phyloP scores from a whole-genome alignment of 2,797 vertebrate genomes.

The Argentina silus region DNA sequence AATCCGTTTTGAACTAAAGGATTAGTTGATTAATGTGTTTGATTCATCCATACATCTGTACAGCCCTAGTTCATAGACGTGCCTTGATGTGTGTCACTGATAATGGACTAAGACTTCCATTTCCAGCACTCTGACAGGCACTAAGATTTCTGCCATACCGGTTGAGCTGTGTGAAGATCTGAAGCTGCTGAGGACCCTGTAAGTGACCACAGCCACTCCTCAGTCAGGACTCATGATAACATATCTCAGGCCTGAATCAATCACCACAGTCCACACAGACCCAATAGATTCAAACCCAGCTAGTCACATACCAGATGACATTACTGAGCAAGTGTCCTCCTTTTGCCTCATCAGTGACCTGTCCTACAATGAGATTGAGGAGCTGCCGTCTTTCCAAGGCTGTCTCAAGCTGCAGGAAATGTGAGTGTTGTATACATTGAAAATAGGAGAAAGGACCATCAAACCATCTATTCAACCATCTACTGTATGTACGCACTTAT shows the following conservation, averaged over 20 bases:
- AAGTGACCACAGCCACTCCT: constrained; percentile 63
- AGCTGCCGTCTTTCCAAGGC: constrained; percentile 87
- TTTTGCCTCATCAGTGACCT: constrained; percentile 82
- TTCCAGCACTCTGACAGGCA: constrained; percentile 91
- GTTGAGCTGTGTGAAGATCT: constrained; percentile 88
- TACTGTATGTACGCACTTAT: too few relatives aligned
- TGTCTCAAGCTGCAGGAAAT: constrained; percentile 92
- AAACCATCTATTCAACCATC: neutral
- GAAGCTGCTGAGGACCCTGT: constrained; percentile 89
- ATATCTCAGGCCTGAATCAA: neutral
- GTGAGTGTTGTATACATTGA: constrained; percentile 78
- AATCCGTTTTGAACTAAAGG: too few relatives aligned
- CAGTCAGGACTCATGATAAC: neutral
- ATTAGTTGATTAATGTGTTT: too few relatives aligned
- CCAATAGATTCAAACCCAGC: too few relatives aligned
- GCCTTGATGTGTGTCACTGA: constrained; percentile 13
- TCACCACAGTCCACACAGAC: neutral
- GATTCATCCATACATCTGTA: too few relatives aligned
- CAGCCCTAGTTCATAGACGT: too few relatives aligned
- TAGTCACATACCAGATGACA: neutral
- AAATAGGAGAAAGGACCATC: neutral
- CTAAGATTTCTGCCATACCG: constrained; percentile 89
- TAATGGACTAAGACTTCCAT: constrained; percentile 21
- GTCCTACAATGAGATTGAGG: constrained; percentile 91
- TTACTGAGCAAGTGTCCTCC: constrained; percentile 3